These are phyloP conservation scores for Drosophila pandora DNA, from an alignment of 1,140 invertebrate species.

Conservation along the genomic window DNA sequence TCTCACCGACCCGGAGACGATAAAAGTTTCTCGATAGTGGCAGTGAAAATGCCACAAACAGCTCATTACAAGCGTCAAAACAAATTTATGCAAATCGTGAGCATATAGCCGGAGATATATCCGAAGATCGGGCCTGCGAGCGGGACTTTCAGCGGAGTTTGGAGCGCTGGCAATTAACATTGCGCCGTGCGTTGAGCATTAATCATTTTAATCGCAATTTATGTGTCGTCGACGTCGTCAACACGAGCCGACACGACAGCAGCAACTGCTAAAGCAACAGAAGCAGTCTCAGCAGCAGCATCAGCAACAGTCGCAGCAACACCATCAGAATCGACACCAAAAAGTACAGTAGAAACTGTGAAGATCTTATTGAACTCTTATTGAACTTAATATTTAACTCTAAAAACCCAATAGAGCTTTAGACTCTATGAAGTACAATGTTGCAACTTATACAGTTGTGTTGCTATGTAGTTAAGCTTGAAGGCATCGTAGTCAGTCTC, in stretches of 20 bases:
- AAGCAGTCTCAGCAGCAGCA: constrained; percentile 12
- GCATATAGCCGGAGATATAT: constrained; percentile 10
- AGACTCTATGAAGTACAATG: no score
- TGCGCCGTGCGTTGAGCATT: constrained; percentile 80
- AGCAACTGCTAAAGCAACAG: not conserved
- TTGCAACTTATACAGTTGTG: not conserved
- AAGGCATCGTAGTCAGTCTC: not conserved
- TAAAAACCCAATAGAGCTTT: no score
- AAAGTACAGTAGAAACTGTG: constrained; percentile 5
- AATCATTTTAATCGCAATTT: constrained; percentile 83
- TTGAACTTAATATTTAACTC: not conserved
- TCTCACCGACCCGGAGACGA: constrained; percentile 43
- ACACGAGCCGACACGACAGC: constrained; percentile 66
- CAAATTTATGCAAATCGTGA: constrained; percentile 77
- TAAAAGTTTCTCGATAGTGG: constrained; percentile 72
- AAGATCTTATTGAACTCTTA: not conserved
- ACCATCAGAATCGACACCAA: constrained; percentile 16
- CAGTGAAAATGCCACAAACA: constrained; percentile 79
- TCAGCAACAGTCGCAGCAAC: constrained; percentile 24
- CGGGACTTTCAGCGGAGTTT: constrained; percentile 38
- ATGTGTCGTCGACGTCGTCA: constrained; percentile 79
- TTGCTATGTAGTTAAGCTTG: not conserved
- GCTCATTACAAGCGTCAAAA: constrained; percentile 82
- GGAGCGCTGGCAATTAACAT: constrained; percentile 74
- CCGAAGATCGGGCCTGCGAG: constrained; percentile 13